phyloP scores from a whole-genome alignment of 2,888 invertebrate genomes.

The Parnassius apollo region DNA sequence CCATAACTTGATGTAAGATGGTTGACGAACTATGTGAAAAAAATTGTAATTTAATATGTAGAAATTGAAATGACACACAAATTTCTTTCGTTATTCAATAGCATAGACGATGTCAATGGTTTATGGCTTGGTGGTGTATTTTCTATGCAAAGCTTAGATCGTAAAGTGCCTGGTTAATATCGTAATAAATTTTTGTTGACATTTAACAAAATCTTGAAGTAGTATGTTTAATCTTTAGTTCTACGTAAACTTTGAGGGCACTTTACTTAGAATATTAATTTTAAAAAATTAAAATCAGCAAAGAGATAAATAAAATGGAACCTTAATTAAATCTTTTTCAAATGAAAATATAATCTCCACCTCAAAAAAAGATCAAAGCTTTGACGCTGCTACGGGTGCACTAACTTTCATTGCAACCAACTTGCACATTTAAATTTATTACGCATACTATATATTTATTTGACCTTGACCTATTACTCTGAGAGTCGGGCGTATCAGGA shows the following conservation, averaged over 20 bases:
- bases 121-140: too few species aligned
- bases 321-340: not conserved
- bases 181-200: not conserved
- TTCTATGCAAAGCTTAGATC: not conserved
- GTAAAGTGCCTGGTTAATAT: not conserved
- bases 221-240: not conserved
- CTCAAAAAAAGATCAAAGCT: slow-evolving; percentile 18
- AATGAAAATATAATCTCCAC: not conserved
- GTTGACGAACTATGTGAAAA: too few species aligned
- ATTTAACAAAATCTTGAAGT: not conserved
- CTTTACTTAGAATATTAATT: too few species aligned
- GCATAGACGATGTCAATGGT: too few species aligned
- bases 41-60: too few species aligned
- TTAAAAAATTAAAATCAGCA: too few species aligned
- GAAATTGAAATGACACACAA: too few species aligned
- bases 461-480: slow-evolving; percentile 18
- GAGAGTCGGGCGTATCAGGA: too few species aligned
- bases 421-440: slow-evolving; percentile 29
- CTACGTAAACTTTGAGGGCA: not conserved
- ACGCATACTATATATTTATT: slow-evolving; percentile 14
- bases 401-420: slow-evolving; percentile 23
- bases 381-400: slow-evolving; percentile 2
- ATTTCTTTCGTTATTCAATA: too few species aligned
- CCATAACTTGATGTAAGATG: too few species aligned
- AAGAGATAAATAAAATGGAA: too few species aligned